These are phyloP conservation scores for Camponotus floridanus DNA, from an alignment of 1,140 invertebrate species.

Conservation along the genomic window DNA sequence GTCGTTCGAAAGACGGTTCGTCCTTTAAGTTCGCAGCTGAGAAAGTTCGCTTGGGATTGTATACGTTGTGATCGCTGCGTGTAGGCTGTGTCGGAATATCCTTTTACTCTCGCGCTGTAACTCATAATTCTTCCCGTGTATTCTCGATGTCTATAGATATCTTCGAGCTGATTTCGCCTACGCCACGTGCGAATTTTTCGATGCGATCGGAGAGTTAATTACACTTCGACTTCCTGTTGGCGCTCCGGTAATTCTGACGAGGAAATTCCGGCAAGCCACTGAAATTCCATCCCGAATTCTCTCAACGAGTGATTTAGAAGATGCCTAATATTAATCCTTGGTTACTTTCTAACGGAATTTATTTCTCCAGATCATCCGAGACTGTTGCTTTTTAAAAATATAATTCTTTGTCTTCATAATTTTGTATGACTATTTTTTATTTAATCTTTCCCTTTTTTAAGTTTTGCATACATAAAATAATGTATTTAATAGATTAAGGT, in stretches of 20 bases:
- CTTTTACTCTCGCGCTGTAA: constrained; percentile 40
- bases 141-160: neutral
- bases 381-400: neutral
- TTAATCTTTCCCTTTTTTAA: neutral
- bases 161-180: constrained; percentile 8
- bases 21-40: constrained; percentile 48
- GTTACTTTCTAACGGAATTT: neutral
- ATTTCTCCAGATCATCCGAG: neutral
- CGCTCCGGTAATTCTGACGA: neutral
- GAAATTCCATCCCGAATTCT: constrained; percentile 3
- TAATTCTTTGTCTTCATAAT: neutral
- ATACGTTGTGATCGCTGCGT: neutral
- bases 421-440: neutral
- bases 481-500: neutral
- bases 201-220: constrained; percentile 31
- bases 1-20: neutral
- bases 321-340: neutral
- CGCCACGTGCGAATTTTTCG: constrained; percentile 25
- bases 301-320: neutral
- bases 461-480: neutral
- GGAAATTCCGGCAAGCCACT: constrained; percentile 3
- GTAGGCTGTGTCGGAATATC: neutral
- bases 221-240: constrained; percentile 11
- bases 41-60: constrained; percentile 40
- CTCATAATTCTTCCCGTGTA: constrained; percentile 26